phyloP scores from a whole-genome alignment of 2,888 invertebrate species.

The Rhyacophila evoluta region DNA sequence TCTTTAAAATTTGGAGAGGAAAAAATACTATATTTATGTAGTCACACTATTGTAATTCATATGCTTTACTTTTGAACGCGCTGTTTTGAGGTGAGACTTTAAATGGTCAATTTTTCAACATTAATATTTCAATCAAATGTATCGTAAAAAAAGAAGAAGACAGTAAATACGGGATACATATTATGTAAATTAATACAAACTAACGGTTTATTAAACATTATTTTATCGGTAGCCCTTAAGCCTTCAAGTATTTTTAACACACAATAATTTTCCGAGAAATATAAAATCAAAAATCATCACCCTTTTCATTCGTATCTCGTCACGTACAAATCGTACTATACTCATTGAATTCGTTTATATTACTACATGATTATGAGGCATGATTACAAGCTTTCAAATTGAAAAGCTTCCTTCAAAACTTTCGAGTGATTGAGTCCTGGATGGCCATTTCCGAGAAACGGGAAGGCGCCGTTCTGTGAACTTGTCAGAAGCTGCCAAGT shows the following conservation, averaged over 20 bases:
- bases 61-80: too few relatives aligned
- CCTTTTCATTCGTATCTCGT: background rate
- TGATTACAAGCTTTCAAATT: background rate
- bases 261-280: background rate
- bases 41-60: too few relatives aligned
- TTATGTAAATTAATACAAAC: too few relatives aligned
- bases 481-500: slow-evolving; percentile 33
- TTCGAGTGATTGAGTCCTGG: slow-evolving; percentile 11
- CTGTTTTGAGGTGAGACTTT: too few relatives aligned
- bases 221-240: background rate
- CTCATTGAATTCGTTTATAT: background rate
- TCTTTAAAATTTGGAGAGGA: too few relatives aligned
- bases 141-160: too few relatives aligned
- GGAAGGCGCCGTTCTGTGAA: slow-evolving; percentile 33
- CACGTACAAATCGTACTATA: background rate
- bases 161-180: too few relatives aligned
- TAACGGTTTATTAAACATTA: background rate
- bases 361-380: background rate
- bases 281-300: slow-evolving; percentile 21
- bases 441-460: slow-evolving; percentile 32
- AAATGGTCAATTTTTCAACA: too few relatives aligned
- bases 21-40: too few relatives aligned
- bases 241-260: background rate
- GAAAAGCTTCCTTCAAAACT: background rate
- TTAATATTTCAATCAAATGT: too few relatives aligned